Evolutionary conservation across 1,140 invertebrate genomes (phyloP).

Genomic region (Sycophaga agraensis): DNA sequence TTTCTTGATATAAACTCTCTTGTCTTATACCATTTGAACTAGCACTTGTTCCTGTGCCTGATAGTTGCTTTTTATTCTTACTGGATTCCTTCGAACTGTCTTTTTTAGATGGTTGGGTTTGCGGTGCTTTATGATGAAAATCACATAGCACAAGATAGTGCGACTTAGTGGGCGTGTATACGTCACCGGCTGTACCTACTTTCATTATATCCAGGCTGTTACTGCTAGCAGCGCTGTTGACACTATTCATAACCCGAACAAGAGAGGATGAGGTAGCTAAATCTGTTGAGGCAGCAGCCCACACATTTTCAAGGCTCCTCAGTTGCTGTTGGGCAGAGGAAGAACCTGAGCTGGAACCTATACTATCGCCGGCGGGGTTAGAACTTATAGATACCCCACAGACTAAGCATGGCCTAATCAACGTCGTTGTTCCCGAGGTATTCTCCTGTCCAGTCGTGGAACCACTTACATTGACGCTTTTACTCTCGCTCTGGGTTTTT

Average conservation of each 20-base stretch:
- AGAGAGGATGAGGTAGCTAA: constrained; percentile 54
- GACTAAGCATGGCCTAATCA: constrained; percentile 53
- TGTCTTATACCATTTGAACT: constrained; percentile 52
- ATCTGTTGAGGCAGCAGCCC: constrained; percentile 48
- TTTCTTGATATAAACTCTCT: constrained; percentile 52
- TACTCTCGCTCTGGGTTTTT: constrained; percentile 34
- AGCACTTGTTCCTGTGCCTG: constrained; percentile 56
- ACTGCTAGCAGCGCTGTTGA: constrained; percentile 61
- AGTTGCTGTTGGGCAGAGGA: constrained; percentile 35
- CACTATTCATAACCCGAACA: constrained; percentile 65
- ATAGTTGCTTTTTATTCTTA: constrained; percentile 53
- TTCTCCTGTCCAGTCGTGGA: not conserved
- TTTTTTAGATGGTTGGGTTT: constrained; percentile 40
- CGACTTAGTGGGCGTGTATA: constrained; percentile 36
- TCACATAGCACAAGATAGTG: constrained; percentile 63
- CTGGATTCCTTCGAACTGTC: constrained; percentile 41
- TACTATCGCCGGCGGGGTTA: constrained; percentile 10
- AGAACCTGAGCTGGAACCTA: not conserved
- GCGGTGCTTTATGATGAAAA: constrained; percentile 56
- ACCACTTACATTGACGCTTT: constrained; percentile 30
- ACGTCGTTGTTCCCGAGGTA: not conserved
- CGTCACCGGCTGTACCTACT: constrained; percentile 35
- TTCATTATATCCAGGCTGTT: constrained; percentile 39
- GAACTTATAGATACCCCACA: constrained; percentile 52
- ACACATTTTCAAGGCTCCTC: constrained; percentile 54